Percentiles rank a stretch among this genome's conserved stretches.
These are phyloP conservation scores for Prorops nasuta DNA, from an alignment of 1,140 invertebrate species.

Conservation along the genomic window DNA sequence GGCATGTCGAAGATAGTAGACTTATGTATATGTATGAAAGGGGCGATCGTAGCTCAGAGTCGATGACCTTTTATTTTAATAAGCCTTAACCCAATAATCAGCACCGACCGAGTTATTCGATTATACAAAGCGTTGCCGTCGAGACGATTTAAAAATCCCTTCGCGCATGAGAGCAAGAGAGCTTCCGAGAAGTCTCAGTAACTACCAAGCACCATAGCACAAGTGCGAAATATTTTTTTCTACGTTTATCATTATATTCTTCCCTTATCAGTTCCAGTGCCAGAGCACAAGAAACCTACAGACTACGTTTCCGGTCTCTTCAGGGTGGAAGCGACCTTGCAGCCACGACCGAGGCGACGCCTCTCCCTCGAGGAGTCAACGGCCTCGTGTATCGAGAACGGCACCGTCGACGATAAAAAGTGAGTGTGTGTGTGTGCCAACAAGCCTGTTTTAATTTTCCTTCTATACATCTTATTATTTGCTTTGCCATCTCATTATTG, in stretches of 20 bases:
- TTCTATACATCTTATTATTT: too few relatives aligned
- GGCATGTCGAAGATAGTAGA: too few relatives aligned
- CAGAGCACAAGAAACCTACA: slow-evolving; percentile 71
- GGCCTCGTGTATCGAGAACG: slow-evolving; percentile 34
- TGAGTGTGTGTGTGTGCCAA: slow-evolving; percentile 33
- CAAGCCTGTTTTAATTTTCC: too few relatives aligned
- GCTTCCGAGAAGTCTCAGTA: too few relatives aligned
- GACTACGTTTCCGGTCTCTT: slow-evolving; percentile 81
- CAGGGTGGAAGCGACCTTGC: slow-evolving; percentile 65
- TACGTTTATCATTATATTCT: slow-evolving; percentile 21
- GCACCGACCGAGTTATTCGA: slow-evolving; percentile 42
- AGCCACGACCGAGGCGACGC: slow-evolving; percentile 53
- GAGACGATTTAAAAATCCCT: not conserved
- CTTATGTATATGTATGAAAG: too few relatives aligned
- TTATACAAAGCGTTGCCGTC: slow-evolving; percentile 23
- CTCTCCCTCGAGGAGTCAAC: slow-evolving; percentile 42
- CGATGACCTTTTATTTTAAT: slow-evolving; percentile 49
- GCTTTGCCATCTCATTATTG: too few relatives aligned
- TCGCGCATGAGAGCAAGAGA: too few relatives aligned
- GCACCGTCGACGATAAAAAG: slow-evolving; percentile 45
- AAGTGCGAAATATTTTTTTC: not conserved
- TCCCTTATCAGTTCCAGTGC: slow-evolving; percentile 62
- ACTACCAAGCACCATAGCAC: not conserved
- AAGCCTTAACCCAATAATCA: slow-evolving; percentile 46
- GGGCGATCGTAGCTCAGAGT: slow-evolving; percentile 16